Evolutionary conservation across 2,113 vertebrate genomes (phyloP), one percentile per base, ranked within the genome.

Genomic region (Castor canadensis): DNA sequence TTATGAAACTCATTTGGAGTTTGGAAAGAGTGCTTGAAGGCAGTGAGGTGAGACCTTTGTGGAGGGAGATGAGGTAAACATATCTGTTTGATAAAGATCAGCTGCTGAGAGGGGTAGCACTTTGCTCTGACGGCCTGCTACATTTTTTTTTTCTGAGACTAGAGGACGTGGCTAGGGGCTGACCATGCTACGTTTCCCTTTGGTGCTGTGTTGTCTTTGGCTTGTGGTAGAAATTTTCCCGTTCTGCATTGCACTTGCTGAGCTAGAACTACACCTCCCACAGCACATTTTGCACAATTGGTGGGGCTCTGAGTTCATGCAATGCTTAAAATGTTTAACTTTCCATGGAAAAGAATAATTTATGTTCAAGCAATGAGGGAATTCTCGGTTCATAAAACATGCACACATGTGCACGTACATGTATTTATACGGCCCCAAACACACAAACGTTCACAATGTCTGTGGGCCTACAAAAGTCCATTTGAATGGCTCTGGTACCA

Each of bases 181-280:
- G 72, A 94, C n/a, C n/a, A n/a, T n/a, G n/a, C n/a, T n/a, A n/a
- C n/a, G n/a, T n/a, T n/a, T n/a, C n/a, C n/a, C n/a, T n/a, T n/a
- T 49, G 88, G 38, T 35, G 81, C 90, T 58, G 20, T 43, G 95
- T 96, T 92, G 81, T 71, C 87, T 98, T 96, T 91, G 77, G 66
- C 92, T 94, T 49, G 54, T 54, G 62, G 84, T 93, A 66, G 80
- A 93, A 93, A 92, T 28, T 95, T 84, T 89, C 81, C 88, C n/a
- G 89, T 94, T 97, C 64, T 87, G 35, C 89, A 94, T 93, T 95
- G 77, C 17, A 5, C n/a, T 69, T 69, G 73, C 54, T n/a, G n/a
- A n/a, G n/a, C n/a, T n/a, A n/a, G n/a, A n/a, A n/a, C n/a, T n/a
- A n/a, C n/a, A n/a, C n/a, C n/a, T n/a, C n/a, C n/a, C n/a, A n/a